A percentile compares a stretch with the other conserved stretches of the same genome.
These are phyloP conservation scores for Hemichromis elongatus DNA, from an alignment of 2,113 vertebrate species.

Conservation along the genomic window DNA sequence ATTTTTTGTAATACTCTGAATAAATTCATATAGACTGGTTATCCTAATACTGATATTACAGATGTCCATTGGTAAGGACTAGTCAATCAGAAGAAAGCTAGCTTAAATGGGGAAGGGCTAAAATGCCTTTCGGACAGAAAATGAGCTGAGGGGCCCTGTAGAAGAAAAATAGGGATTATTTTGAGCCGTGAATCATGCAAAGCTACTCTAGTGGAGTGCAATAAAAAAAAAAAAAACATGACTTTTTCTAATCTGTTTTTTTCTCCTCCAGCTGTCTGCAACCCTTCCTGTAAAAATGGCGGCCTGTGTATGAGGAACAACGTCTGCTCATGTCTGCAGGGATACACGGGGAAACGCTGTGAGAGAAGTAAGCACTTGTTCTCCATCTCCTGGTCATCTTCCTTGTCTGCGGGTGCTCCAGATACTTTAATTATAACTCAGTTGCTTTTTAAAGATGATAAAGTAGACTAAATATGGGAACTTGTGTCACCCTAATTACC, in stretches of 20 bases:
- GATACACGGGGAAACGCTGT: constrained; percentile 73
- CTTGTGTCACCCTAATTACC: not conserved
- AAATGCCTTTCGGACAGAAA: not conserved
- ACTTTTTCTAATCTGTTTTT: not conserved
- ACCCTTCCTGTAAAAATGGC: constrained; percentile 78
- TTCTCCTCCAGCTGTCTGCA: constrained; percentile 72
- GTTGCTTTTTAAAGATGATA: not conserved
- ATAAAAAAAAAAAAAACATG: not conserved
- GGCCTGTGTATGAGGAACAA: constrained; percentile 75
- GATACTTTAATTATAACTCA: not conserved
- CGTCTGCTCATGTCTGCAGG: constrained; percentile 70
- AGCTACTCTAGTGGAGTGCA: not conserved
- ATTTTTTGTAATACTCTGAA: not conserved
- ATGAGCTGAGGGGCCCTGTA: not conserved
- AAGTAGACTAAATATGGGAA: not conserved
- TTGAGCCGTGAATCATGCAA: not conserved
- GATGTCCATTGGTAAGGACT: not conserved
- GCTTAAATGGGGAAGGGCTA: not conserved
- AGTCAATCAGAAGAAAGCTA: not conserved
- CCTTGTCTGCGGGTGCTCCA: not conserved
- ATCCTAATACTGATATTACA: not conserved
- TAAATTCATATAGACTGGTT: not conserved
- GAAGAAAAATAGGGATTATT: not conserved
- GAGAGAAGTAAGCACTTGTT: constrained; percentile 72
- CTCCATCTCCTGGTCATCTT: not conserved